Evolutionary conservation across 2,797 vertebrate genomes (phyloP).

Genomic region (Sylvia borin): DNA sequence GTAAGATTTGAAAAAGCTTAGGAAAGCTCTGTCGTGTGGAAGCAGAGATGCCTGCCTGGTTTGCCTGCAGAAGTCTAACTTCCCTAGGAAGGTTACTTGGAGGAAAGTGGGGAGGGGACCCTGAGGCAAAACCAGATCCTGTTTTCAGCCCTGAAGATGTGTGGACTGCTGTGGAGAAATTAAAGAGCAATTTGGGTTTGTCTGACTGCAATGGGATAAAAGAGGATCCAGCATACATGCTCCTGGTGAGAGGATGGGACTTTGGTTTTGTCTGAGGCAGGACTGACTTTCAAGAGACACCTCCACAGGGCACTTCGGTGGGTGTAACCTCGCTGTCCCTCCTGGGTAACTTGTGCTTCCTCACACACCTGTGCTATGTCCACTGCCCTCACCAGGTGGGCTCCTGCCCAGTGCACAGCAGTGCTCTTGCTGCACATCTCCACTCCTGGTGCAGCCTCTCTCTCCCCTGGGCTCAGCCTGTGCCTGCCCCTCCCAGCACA

Average conservation of each 20-base stretch:
- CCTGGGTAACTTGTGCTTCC: background rate
- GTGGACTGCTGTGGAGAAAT: background rate
- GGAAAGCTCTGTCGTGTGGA: background rate
- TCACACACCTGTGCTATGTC: background rate
- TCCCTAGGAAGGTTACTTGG: background rate
- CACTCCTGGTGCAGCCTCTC: background rate
- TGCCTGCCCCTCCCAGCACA: background rate
- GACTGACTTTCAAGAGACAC: background rate
- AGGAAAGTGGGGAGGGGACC: background rate
- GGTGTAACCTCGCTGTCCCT: rapidly evolving
- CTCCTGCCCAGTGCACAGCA: rapidly evolving
- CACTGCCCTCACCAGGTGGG: background rate
- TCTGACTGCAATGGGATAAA: background rate
- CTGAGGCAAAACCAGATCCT: background rate
- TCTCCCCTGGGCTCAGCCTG: background rate
- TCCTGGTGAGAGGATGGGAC: background rate
- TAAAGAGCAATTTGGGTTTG: background rate
- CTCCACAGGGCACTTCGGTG: rapidly evolving
- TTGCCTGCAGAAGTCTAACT: background rate
- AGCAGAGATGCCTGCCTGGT: background rate
- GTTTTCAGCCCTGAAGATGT: background rate
- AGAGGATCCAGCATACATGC: background rate
- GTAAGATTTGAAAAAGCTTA: background rate
- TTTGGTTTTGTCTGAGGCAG: background rate
- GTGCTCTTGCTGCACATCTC: background rate